Percentiles rank a stretch among this genome's conserved stretches.
These are phyloP conservation scores for Montipora efflorescens DNA, from an alignment of 64 coral and sea anemone genomes.

Conservation along the genomic window DNA sequence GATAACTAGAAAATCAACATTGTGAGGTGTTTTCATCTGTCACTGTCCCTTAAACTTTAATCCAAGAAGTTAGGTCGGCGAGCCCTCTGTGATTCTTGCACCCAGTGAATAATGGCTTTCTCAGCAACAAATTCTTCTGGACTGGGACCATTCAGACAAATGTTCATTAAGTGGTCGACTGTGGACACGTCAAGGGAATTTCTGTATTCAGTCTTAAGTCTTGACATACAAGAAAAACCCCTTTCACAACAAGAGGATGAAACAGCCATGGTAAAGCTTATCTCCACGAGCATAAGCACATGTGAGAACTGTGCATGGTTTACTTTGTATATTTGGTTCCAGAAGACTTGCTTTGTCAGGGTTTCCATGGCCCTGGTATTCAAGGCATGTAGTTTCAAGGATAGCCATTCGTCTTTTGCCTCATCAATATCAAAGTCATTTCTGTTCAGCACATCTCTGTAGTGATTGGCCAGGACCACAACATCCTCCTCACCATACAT, in stretches of 20 bases:
- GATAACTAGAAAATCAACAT: slow-evolving; percentile 18
- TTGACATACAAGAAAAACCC: slow-evolving; percentile 42
- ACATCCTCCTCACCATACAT: slow-evolving; percentile 64
- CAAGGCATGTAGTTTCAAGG: slow-evolving; percentile 12
- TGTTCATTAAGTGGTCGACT: slow-evolving; percentile 53
- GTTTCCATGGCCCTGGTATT: slow-evolving; percentile 49
- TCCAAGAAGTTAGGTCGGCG: slow-evolving; percentile 5
- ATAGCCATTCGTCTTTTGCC: slow-evolving; percentile 29
- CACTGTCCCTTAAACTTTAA: not conserved
- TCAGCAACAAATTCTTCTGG: slow-evolving; percentile 69
- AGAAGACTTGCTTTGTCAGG: slow-evolving; percentile 37
- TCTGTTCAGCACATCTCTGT: slow-evolving; percentile 20
- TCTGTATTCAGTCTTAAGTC: slow-evolving; percentile 40
- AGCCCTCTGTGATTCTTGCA: slow-evolving; percentile 34
- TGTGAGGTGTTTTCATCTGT: not conserved
- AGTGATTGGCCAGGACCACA: slow-evolving; percentile 30
- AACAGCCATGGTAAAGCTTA: slow-evolving; percentile 38
- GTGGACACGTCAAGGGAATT: slow-evolving; percentile 74
- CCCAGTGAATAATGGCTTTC: slow-evolving; percentile 58
- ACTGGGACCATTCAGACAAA: slow-evolving; percentile 64
- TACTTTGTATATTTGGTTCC: slow-evolving; percentile 18
- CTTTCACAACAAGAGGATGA: slow-evolving; percentile 27
- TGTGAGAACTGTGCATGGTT: slow-evolving; percentile 21
- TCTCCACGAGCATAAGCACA: slow-evolving; percentile 33
- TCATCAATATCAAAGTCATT: slow-evolving; percentile 33